Evolutionary conservation across 2,797 vertebrate species (phyloP).

Genomic region (Choloepus didactylus): DNA sequence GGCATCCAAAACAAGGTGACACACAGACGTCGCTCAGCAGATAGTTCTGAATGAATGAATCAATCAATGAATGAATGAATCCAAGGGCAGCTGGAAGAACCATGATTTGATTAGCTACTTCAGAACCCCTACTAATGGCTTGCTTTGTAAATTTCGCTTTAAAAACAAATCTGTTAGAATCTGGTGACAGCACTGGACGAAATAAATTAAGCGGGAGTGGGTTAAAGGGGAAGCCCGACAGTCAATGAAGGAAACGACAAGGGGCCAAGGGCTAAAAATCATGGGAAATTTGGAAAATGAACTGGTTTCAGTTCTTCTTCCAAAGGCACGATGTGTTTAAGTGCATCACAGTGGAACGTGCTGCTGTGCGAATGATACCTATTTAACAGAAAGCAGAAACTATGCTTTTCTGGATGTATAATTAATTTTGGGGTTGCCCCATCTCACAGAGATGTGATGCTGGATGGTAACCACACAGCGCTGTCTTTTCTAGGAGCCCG

Average conservation of each 20-base stretch:
- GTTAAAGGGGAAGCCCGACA: too few species aligned
- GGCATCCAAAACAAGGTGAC: neutral
- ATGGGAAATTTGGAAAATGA: constrained; percentile 56
- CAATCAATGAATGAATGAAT: neutral
- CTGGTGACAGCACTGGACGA: neutral
- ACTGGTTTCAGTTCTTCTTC: constrained; percentile 58
- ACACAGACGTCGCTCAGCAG: neutral
- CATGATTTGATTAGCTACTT: neutral
- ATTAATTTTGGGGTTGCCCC: constrained; percentile 47
- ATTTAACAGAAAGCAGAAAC: constrained; percentile 67
- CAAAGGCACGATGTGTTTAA: constrained; percentile 15
- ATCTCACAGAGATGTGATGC: neutral
- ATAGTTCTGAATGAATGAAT: neutral
- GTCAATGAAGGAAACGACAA: neutral
- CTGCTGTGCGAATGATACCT: neutral
- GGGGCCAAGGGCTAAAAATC: neutral
- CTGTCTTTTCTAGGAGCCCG: constrained; percentile 41
- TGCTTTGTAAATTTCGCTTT: neutral
- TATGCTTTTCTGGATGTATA: constrained; percentile 43
- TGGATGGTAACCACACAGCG: neutral
- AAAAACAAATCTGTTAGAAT: neutral
- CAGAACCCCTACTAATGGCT: neutral
- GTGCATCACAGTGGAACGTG: neutral
- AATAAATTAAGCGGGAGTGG: neutral
- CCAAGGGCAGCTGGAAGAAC: neutral